Conservation (phyloP, 1,140 invertebrate species). For the Heliothis subflexa region DNA sequence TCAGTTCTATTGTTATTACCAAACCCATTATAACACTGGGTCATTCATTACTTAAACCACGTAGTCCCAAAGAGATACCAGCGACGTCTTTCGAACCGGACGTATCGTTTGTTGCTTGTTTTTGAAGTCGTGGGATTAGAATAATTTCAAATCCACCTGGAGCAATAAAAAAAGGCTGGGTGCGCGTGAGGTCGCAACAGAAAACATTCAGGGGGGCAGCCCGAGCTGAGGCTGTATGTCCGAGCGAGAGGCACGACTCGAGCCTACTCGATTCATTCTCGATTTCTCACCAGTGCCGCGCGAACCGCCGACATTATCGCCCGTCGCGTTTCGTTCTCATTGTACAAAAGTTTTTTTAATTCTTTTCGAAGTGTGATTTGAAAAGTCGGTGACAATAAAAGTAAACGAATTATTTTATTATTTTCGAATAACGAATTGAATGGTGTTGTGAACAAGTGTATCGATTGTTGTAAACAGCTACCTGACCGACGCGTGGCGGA, state of each 20-base stretch:
- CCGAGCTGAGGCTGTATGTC: constrained; percentile 53
- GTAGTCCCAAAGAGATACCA: not conserved
- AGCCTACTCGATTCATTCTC: constrained; percentile 69
- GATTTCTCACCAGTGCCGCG: constrained; percentile 78
- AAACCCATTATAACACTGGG: not conserved
- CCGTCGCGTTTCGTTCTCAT: constrained; percentile 58
- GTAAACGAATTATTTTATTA: constrained; percentile 57
- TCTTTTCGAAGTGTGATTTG: constrained; percentile 63
- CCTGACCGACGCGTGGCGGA: constrained; percentile 69
- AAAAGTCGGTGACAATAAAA: constrained; percentile 54
- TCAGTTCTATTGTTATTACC: constrained; percentile 56
- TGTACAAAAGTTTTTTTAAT: constrained; percentile 48
- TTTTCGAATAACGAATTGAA: constrained; percentile 74
- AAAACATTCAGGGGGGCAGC: constrained; percentile 60
- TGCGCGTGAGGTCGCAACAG: constrained; percentile 69
- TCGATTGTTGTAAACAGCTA: constrained; percentile 60
- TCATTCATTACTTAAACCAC: constrained; percentile 1
- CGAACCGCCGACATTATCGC: constrained; percentile 65
- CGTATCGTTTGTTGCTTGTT: constrained; percentile 35
- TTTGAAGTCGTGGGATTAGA: constrained; percentile 46
- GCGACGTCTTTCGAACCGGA: constrained; percentile 46
- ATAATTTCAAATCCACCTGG: constrained; percentile 63
- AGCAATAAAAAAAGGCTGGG: constrained; percentile 65
- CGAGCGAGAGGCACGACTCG: constrained; percentile 71
- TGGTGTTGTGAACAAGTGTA: constrained; percentile 77